Percentiles rank a stretch among this genome's conserved stretches.
Evolutionary conservation across 2,797 vertebrate genomes (phyloP).

Genomic region (Channallabes apus): DNA sequence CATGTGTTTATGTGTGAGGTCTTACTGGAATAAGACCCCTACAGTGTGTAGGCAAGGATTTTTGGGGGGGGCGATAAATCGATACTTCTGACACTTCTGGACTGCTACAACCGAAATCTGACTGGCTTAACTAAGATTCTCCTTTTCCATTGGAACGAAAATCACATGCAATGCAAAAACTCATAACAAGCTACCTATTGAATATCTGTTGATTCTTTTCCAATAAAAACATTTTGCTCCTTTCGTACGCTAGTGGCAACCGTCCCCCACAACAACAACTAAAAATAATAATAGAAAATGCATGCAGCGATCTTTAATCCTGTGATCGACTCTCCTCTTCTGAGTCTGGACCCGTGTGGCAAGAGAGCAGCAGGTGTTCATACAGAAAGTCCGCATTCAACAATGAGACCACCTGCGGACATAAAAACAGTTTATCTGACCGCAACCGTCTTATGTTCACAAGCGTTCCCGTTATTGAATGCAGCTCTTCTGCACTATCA

Average conservation of each 20-base stretch:
- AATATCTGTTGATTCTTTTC: background rate
- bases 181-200: background rate
- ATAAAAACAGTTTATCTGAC: too few relatives aligned
- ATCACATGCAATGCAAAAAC: background rate
- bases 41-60: conserved; percentile 24
- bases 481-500: too few relatives aligned
- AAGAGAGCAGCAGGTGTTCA: too few relatives aligned
- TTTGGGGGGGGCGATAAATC: conserved; percentile 37
- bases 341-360: too few relatives aligned
- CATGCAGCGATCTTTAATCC: too few relatives aligned
- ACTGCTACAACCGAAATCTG: background rate
- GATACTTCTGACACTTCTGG: conserved; percentile 29
- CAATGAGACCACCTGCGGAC: too few relatives aligned
- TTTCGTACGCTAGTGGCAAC: background rate
- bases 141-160: background rate
- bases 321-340: too few relatives aligned
- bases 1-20: conserved; percentile 5
- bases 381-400: too few relatives aligned
- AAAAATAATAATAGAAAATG: too few relatives aligned
- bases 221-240: background rate
- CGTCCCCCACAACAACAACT: too few relatives aligned
- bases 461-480: too few relatives aligned
- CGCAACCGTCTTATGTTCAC: too few relatives aligned
- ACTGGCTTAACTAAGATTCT: background rate
- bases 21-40: conserved; percentile 42